Conservation (phyloP, 2,113 vertebrate genomes). For the Procavia capensis region DNA sequence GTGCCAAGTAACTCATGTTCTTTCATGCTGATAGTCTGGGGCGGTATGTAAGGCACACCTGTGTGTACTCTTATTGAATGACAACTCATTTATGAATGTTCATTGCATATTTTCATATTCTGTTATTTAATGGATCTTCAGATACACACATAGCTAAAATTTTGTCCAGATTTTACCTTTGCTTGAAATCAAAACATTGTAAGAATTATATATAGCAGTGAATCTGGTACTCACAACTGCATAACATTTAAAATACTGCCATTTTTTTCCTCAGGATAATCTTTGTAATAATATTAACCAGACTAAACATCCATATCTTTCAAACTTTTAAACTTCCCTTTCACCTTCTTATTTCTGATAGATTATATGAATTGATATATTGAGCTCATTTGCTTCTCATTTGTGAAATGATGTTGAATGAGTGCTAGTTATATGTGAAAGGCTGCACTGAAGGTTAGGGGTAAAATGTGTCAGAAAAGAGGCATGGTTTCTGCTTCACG, state of each 20-base stretch:
- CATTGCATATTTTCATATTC: not conserved
- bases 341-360: not conserved
- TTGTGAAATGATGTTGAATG: not conserved
- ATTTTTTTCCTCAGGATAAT: not conserved
- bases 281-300: not conserved
- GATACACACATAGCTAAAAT: not conserved
- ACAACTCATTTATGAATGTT: not conserved
- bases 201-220: not conserved
- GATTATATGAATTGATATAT: not conserved
- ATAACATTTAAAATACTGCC: not conserved
- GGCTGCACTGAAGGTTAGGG: not conserved
- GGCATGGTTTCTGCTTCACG: not conserved
- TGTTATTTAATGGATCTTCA: not conserved
- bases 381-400: not conserved
- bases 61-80: not conserved
- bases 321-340: not conserved
- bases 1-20: too few species aligned
- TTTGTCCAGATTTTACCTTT: not conserved
- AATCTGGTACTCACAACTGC: not conserved
- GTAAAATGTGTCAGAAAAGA: not conserved
- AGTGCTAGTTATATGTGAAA: not conserved
- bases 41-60: not conserved
- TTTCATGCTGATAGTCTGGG: not conserved
- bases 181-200: not conserved
- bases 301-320: not conserved